Percentiles rank a stretch among this genome's conserved stretches.
Conservation (phyloP, 1,140 invertebrate genomes). For the Hyposmocoma kahamanoa region DNA sequence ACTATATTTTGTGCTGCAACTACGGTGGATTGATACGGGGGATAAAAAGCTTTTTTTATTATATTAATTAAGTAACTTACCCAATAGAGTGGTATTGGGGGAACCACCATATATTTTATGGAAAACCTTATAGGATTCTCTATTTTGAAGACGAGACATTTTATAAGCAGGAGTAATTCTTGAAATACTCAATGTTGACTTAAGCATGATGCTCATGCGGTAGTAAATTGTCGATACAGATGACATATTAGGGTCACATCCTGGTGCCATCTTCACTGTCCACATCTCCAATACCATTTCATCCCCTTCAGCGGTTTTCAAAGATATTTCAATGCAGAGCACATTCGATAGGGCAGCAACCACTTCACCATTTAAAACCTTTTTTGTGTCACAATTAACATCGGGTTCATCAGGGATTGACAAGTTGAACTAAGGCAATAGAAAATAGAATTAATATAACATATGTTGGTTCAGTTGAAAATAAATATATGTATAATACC, state of each 20-base stretch:
- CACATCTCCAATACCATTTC: slow-evolving; percentile 59
- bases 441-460: neutral
- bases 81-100: slow-evolving; percentile 47
- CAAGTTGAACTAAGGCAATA: slow-evolving; percentile 49
- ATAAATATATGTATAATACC: neutral
- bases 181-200: slow-evolving; percentile 57
- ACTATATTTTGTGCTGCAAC: too few species aligned
- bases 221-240: slow-evolving; percentile 57
- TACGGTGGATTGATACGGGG: neutral
- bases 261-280: slow-evolving; percentile 45
- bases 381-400: slow-evolving; percentile 48
- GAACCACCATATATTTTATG: slow-evolving; percentile 60
- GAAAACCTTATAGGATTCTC: slow-evolving; percentile 53
- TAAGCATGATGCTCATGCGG: slow-evolving; percentile 60
- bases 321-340: slow-evolving; percentile 55
- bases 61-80: slow-evolving; percentile 19
- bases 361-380: slow-evolving; percentile 52
- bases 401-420: slow-evolving; percentile 58
- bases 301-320: slow-evolving; percentile 52
- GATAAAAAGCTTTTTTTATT: neutral
- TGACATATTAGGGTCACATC: slow-evolving; percentile 30
- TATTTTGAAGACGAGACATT: slow-evolving; percentile 48
- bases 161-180: slow-evolving; percentile 62
- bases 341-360: slow-evolving; percentile 47
- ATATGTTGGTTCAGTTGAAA: neutral